Evolutionary conservation across 1,140 invertebrate species (phyloP), one percentile per base, ranked within the genome.

Genomic region (Drosophila burlai): DNA sequence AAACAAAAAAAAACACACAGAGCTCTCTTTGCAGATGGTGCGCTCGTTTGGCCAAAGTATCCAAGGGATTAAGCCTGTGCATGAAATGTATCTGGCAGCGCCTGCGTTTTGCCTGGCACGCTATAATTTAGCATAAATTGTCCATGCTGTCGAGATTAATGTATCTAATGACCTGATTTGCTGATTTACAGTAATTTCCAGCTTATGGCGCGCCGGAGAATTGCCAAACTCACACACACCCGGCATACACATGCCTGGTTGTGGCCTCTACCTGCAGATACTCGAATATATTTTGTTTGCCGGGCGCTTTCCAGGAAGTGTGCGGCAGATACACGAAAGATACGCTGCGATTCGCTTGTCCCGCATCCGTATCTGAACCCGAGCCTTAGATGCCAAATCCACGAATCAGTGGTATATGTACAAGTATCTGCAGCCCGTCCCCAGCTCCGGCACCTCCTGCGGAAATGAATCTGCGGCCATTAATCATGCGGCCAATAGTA

Each of bases 91-190:
- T 69, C 66, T 78, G 64, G 68, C 62, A 72, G 73, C 59, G 63
- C 80, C 58, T 69, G 67, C 72, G 76, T 64, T 66, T 69, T 57
- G 57, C 63, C 72, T 74, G 83, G 79, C 83, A 78, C 55, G 80
- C 81, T 82, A 90, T 90, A 90, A 90, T 82, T 90, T 90, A 85
- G 79, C 85, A 90, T 90, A 90, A 90, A 90, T 90, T 90, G 85
- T 90, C 75, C 81, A 79, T 74, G 86, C 79, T 90, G 85, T 90
- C 81, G 75, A 90, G 85, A 90, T 90, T 90, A 90, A 90, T 90
- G 85, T 90, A 90, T 90, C 85, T 90, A 90, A 90, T 90, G 85
- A 90, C 85, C 85, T 90, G 85, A 90, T 90, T 90, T 90, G 85
- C 85, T 85, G 85, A 90, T 90, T 90, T 90, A 90, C 85, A 85